Percentiles rank a stretch among this genome's conserved stretches.
Conservation (phyloP, 2,888 invertebrate genomes). For the Acronicta leporina region DNA sequence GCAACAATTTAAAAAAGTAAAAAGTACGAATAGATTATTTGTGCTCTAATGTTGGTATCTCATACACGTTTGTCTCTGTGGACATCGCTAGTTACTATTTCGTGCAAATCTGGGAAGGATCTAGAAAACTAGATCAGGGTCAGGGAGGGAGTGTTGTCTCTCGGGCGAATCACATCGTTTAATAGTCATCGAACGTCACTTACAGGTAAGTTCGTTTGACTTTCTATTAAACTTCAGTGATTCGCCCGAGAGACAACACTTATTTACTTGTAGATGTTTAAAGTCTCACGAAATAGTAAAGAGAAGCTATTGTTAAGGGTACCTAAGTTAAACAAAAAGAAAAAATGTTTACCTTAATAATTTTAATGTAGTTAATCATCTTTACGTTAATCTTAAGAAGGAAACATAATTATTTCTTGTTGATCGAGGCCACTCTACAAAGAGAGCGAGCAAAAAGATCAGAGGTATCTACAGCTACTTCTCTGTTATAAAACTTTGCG, state of each 20-base stretch:
- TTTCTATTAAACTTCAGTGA: slow-evolving; percentile 11
- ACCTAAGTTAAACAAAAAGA: no score
- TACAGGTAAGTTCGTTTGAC: slow-evolving; percentile 14
- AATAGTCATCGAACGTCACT: slow-evolving; percentile 14
- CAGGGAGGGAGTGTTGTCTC: slow-evolving; percentile 5
- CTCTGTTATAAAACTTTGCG: slow-evolving; percentile 13
- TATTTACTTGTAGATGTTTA: slow-evolving; percentile 11
- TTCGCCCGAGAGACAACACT: slow-evolving; percentile 8
- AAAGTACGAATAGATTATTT: not conserved
- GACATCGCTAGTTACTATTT: slow-evolving; percentile 1
- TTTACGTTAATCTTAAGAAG: no score
- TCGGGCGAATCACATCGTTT: slow-evolving; percentile 15
- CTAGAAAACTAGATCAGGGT: no score
- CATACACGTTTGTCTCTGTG: slow-evolving; percentile 6
- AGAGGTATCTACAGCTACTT: slow-evolving; percentile 5
- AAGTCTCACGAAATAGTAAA: slow-evolving; percentile 6
- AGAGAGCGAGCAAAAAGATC: slow-evolving; percentile 8
- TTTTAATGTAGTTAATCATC: no score
- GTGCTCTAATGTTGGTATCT: slow-evolving; percentile 8
- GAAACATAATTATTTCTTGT: not conserved
- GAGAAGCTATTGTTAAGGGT: no score
- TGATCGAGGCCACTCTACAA: slow-evolving; percentile 8
- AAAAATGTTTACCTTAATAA: no score
- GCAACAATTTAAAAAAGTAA: not conserved
- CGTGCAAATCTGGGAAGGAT: no score